A percentile compares a stretch with the other conserved stretches of the same genome.
These are phyloP conservation scores for Potamarius usumacintae DNA, from an alignment of 2,113 vertebrate species.

Conservation along the genomic window DNA sequence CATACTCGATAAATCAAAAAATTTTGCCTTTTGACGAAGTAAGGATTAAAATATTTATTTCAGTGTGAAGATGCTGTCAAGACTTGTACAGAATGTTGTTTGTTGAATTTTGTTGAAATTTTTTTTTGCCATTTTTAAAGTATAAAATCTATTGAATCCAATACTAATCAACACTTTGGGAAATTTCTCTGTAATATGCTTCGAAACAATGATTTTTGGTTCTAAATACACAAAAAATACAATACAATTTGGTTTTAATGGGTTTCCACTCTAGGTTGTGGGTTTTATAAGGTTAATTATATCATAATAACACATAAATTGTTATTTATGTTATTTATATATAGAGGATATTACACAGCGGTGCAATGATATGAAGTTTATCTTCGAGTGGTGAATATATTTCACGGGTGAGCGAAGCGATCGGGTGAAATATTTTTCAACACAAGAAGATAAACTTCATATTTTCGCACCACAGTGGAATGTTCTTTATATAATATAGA, in stretches of 20 bases:
- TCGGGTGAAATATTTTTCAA: too few relatives aligned
- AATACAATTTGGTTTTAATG: background rate
- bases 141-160: background rate
- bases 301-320: background rate
- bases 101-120: background rate
- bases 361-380: too few relatives aligned
- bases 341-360: too few relatives aligned
- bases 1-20: background rate
- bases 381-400: too few relatives aligned
- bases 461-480: too few relatives aligned
- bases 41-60: background rate
- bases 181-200: background rate
- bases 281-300: too few relatives aligned
- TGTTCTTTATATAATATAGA: too few relatives aligned
- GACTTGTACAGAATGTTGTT: background rate
- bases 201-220: background rate
- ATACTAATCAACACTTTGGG: background rate
- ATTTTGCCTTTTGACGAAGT: background rate
- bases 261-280: too few relatives aligned
- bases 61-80: background rate
- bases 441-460: too few relatives aligned
- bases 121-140: background rate
- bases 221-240: background rate
- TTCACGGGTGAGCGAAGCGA: too few relatives aligned
- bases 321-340: too few relatives aligned